These are phyloP conservation scores for Marronus borbonicus DNA, from an alignment of 2,888 invertebrate species.

Conservation along the genomic window DNA sequence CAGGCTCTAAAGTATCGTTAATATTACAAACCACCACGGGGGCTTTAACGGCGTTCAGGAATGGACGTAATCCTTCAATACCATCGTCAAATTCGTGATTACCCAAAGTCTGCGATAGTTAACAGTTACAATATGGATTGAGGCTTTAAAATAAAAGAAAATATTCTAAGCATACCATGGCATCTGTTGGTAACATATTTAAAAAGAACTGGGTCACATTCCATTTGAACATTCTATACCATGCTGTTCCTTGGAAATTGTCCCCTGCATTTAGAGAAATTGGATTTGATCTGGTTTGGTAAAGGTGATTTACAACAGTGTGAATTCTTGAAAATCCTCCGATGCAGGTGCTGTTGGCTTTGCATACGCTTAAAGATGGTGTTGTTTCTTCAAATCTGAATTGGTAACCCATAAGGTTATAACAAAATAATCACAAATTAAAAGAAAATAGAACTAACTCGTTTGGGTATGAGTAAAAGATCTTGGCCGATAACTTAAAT, in stretches of 20 bases:
- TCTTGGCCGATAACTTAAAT: no score
- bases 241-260: slow-evolving; percentile 88
- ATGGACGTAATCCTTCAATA: slow-evolving; percentile 81
- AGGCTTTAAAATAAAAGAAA: neutral
- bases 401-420: neutral
- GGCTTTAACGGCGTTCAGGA: slow-evolving; percentile 76
- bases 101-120: slow-evolving; percentile 78
- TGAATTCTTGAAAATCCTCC: slow-evolving; percentile 81
- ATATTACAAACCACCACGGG: slow-evolving; percentile 83
- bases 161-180: slow-evolving; percentile 74
- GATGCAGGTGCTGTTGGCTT: slow-evolving; percentile 73
- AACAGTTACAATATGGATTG: neutral
- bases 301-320: slow-evolving; percentile 72
- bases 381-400: slow-evolving; percentile 74
- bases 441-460: no score
- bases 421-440: neutral
- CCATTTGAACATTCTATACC: slow-evolving; percentile 85
- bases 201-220: slow-evolving; percentile 83
- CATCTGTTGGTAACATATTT: slow-evolving; percentile 83
- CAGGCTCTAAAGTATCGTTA: slow-evolving; percentile 79
- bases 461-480: no score
- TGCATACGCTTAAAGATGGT: slow-evolving; percentile 74
- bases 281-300: slow-evolving; percentile 52
- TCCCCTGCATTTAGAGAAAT: slow-evolving; percentile 88
- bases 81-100: slow-evolving; percentile 92